Evolutionary conservation across 2,113 vertebrate genomes (phyloP), one percentile per base, ranked within the genome.

Genomic region (Cyanoliseus patagonus): DNA sequence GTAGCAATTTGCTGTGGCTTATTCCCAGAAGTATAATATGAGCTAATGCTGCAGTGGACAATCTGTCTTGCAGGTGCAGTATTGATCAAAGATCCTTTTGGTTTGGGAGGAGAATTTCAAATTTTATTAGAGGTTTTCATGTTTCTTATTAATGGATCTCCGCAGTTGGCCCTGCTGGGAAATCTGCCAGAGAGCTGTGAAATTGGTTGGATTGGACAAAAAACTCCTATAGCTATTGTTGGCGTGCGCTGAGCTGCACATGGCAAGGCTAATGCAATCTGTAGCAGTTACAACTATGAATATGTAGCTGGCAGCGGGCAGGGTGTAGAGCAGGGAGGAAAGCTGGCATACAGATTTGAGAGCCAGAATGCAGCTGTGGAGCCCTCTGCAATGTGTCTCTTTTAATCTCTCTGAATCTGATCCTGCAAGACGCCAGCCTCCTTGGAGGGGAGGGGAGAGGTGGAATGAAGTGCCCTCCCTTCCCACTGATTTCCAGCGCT

Each of bases 111-210:
- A 51, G 62, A 67, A 73, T 79, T 94, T 94, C 80, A 88, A 30
- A 83, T 77, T 67, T 39, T 57, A 30, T 91, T 86, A 86, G 47
- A 55, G 74, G 68, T 80, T 83, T 97, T 95, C 68, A 9, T 47
- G 41, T 95, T 88, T 75, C 73, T 83, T 94, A 30, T 79, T 90
- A 83, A 64, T 88, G 76, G 33, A 83, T 64, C 30, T 78, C 61
- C 83, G n/a, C 93, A 94, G 51, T 93, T 69, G 46, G 47, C 41
- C 35, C 85, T 95, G n/a, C 89, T n/a, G 55, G 96, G 97, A 97
- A 68, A 52, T 77, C 28, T 77, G 85, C 63, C 83, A 90, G 91
- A 76, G 76, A 62, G 67, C 89, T 94, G 72, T 61, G 79, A 88
- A 88, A 55, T 94, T 25, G 67, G 73, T 92, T 0, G 27, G 55